These are phyloP conservation scores for Malacoctenus gilli DNA, from an alignment of 2,797 vertebrate genomes.

Conservation along the genomic window DNA sequence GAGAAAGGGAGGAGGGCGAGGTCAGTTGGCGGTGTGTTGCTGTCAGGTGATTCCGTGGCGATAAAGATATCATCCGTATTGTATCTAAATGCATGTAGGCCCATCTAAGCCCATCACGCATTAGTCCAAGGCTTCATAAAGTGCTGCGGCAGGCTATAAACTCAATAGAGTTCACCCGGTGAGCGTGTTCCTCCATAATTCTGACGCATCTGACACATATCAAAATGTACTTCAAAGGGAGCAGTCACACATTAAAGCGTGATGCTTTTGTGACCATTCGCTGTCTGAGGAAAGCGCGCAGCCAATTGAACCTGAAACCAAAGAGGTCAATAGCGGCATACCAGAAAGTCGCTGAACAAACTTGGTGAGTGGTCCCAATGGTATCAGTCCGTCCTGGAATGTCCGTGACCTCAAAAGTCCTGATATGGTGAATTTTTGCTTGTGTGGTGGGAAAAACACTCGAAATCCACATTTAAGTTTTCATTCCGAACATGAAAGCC, in stretches of 20 bases:
- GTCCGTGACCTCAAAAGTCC: too few relatives aligned
- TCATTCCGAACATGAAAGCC: too few relatives aligned
- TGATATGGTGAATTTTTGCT: too few relatives aligned
- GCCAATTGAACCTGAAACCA: too few relatives aligned
- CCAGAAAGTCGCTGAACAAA: too few relatives aligned
- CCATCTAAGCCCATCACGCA: conserved; percentile 33
- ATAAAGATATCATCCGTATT: conserved; percentile 57
- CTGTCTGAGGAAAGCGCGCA: too few relatives aligned
- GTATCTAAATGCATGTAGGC: conserved; percentile 49
- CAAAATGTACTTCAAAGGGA: conserved; percentile 17
- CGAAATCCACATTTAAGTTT: too few relatives aligned
- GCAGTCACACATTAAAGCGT: conserved; percentile 5
- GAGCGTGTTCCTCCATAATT: conserved; percentile 31
- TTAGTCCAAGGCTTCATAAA: conserved; percentile 48
- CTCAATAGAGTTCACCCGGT: conserved; percentile 20
- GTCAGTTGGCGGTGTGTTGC: conserved; percentile 37
- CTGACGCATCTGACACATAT: conserved; percentile 20
- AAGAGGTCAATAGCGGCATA: too few relatives aligned
- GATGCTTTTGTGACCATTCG: conserved; percentile 8
- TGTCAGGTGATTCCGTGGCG: conserved; percentile 56
- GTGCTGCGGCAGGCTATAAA: conserved; percentile 46
- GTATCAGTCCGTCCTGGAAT: too few relatives aligned
- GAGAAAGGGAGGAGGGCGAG: conserved; percentile 44
- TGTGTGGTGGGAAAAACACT: too few relatives aligned
- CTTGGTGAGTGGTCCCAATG: too few relatives aligned